Evolutionary conservation across 1,140 invertebrate species (phyloP).

Genomic region (Conus ventricosus): DNA sequence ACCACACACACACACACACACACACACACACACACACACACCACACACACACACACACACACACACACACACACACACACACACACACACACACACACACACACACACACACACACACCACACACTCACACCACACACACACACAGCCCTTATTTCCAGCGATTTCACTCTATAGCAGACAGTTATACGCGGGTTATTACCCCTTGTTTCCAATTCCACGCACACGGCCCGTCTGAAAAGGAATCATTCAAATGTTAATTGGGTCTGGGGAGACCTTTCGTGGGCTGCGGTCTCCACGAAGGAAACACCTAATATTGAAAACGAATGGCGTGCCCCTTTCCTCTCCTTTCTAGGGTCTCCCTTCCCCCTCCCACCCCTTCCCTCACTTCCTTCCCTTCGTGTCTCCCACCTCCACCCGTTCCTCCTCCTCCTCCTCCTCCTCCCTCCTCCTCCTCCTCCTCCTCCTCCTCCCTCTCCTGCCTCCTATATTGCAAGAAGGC

Average conservation of each 20-base stretch:
- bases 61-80: conserved; percentile 13
- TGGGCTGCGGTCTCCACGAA: background rate
- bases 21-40: too few species aligned
- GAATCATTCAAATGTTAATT: conserved; percentile 36
- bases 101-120: background rate
- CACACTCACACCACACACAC: background rate
- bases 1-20: too few species aligned
- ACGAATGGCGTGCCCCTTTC: background rate
- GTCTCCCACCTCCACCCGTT: background rate
- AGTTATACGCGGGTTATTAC: conserved; percentile 25
- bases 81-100: too few species aligned
- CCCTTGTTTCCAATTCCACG: conserved; percentile 36
- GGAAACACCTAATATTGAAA: conserved; percentile 19
- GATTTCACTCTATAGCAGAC: background rate
- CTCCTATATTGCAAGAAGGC: too few species aligned
- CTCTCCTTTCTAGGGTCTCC: background rate
- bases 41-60: too few species aligned
- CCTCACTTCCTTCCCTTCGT: background rate
- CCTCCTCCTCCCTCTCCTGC: background rate
- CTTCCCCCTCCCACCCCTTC: background rate
- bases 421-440: background rate
- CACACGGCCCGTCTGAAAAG: conserved; percentile 6
- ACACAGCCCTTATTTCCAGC: background rate
- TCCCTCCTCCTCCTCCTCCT: background rate
- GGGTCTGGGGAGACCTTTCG: background rate